Evolutionary conservation across 2,113 vertebrate species (phyloP), one percentile per base, ranked within the genome.

Genomic region (Sterrhoptilus dennistouni): DNA sequence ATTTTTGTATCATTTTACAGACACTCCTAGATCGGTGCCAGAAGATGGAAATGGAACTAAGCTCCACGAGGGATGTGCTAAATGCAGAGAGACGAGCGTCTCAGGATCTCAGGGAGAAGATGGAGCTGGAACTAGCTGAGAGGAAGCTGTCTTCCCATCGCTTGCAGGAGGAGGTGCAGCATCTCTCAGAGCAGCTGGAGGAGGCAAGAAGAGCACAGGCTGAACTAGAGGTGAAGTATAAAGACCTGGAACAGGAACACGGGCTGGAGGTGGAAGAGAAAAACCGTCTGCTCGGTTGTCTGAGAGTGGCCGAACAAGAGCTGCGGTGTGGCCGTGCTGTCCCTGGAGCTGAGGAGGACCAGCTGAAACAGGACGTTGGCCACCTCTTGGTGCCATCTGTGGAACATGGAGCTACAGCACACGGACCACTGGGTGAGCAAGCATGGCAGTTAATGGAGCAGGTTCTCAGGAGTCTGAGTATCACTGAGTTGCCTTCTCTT

Each of bases 1-100:
- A 36, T 72, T 83, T 66, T n/a, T 25, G 2, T 92, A 33, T 65
- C 29, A 31, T 75, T 89, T 65, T 83, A 56, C 97, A 99, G 99
- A 96, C 96, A 44, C 97, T 99, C 44, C 97, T 97, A 9, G 95
- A 97, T 86, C 98, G 98, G 90, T 98, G 99, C 96, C 97, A 98
- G 84, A 97, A 98, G 92, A 98, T 99, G 96, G 99, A 99, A 93
- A 83, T 95, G 72, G 98, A 99, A 71, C 93, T 98, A 47, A 94
- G 57, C 10, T 97, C 98, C 56, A 69, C 98, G 42, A 90, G 77
- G 28, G 97, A 81, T 49, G 83, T 68, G 40, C 76, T 98, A 22
- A 98, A 98, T 90, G 93, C 95, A 22, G 98, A 99, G 94, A 97
- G 93, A 95, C 95, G 40, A 63, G 85, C 91, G 31, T 93, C 82